Percentiles rank a stretch among this genome's conserved stretches.
phyloP scores from a whole-genome alignment of 2,797 vertebrate genomes.

The Typhlichthys subterraneus region DNA sequence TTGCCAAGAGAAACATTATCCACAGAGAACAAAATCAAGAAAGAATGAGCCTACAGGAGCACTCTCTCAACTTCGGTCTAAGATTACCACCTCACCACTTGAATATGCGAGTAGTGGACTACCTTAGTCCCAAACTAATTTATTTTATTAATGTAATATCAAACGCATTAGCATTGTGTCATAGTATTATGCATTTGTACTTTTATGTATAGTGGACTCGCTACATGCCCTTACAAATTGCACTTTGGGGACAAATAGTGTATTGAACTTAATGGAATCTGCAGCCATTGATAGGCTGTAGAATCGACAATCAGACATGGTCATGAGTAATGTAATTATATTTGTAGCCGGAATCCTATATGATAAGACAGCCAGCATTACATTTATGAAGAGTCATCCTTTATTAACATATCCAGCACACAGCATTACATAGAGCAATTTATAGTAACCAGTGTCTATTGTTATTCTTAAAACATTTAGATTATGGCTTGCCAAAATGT shows the following conservation, averaged over 20 bases:
- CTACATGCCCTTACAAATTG: too few relatives aligned
- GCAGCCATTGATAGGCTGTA: constrained; percentile 23
- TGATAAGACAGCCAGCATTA: neutral
- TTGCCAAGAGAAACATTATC: constrained; percentile 16
- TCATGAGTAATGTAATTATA: constrained; percentile 60
- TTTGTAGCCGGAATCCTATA: constrained; percentile 25
- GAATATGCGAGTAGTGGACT: too few relatives aligned
- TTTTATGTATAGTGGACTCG: too few relatives aligned
- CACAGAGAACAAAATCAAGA: neutral
- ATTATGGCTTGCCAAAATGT: constrained; percentile 15
- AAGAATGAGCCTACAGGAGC: too few relatives aligned
- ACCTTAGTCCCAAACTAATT: too few relatives aligned
- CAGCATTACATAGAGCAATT: constrained; percentile 34
- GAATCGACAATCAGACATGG: constrained; percentile 38
- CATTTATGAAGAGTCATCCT: constrained; percentile 62
- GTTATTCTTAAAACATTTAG: constrained; percentile 18
- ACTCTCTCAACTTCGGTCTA: too few relatives aligned
- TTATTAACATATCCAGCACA: constrained; percentile 51
- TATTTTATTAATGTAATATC: too few relatives aligned
- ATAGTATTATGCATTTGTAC: too few relatives aligned
- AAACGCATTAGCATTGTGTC: too few relatives aligned
- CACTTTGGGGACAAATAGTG: too few relatives aligned
- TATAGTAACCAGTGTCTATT: constrained; percentile 20
- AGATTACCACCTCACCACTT: too few relatives aligned
- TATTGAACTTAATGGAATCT: neutral